Base-by-base conservation (phyloP, 2,888 invertebrate species). In the Hypselothyrea guttata region DNA sequence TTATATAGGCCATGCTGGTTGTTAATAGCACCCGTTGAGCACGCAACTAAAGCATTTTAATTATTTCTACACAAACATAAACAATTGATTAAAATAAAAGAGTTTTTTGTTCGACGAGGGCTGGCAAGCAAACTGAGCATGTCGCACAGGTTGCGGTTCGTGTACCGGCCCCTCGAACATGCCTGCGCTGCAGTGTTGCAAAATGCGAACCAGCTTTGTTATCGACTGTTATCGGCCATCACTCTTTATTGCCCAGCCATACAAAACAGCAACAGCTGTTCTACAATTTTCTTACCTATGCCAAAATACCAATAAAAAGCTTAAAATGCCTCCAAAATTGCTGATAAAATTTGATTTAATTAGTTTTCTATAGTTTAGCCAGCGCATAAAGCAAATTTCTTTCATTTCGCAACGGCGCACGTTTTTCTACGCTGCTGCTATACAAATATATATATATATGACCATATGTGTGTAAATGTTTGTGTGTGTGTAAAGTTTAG, bases 1-100 rank as follows among this genome's bases (percentile, higher is more conserved):
- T 95, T 83, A 95, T 94, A 90, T 94, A 95, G 88, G 95, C 95
- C 95, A 95, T 95, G 62, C 72, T 71, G 58, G 57, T 58, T 46
- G 31, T 53, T 15, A 58, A 18, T 42, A 65, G 52, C 37, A 65
- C 65, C 40, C 63, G 34, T 46, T 56, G 48, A 55, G 35, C 57
- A 56, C 49, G 27, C 54, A 63, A 44, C 75, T 76, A 76, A 49
- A 71, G 64, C 76, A 76, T 75, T 34, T 51, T 77, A 37, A 75
- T 60, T 12, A 27, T 55, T 51, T 42, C 13, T n/a, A 63, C 51
- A 68, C 47, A 72, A 22, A 71, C 69, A 76, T 69, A 76, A 76
- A 73, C 74, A 73, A 57, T 73, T 73, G 72, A 65, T 65, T 56
- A 55, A 72, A 59, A 65, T 72, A 61, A 65, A 48, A 52, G 58